These are phyloP conservation scores for Scyliorhinus canicula DNA, from an alignment of 2,797 vertebrate genomes.

Conservation along the genomic window DNA sequence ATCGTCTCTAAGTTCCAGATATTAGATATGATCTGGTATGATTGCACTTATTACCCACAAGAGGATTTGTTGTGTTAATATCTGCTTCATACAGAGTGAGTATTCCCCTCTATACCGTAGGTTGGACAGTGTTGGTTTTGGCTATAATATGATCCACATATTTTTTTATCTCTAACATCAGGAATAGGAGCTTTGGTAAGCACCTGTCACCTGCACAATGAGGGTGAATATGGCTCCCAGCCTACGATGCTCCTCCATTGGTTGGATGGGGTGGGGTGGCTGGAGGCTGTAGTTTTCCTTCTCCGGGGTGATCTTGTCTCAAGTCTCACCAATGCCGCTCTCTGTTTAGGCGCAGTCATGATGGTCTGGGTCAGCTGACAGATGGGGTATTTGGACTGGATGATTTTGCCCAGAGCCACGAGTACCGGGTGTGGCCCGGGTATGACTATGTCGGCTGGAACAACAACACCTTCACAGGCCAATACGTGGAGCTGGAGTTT, in stretches of 20 bases:
- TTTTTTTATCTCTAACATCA: not conserved
- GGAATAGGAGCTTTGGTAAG: not conserved
- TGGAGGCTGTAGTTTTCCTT: not conserved
- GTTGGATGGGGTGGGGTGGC: not conserved
- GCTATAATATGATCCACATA: not conserved
- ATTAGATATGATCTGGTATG: not conserved
- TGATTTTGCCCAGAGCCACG: slow-evolving; percentile 62
- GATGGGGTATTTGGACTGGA: slow-evolving; percentile 69
- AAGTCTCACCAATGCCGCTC: not conserved
- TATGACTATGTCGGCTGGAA: slow-evolving; percentile 79
- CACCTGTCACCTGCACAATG: not conserved
- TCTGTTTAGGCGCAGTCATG: slow-evolving; percentile 59
- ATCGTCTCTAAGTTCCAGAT: not conserved
- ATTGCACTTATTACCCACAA: not conserved
- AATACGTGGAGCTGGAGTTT: slow-evolving; percentile 70
- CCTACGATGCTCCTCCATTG: not conserved
- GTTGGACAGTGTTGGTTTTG: not conserved
- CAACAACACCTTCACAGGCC: slow-evolving; percentile 61
- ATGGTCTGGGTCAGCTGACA: slow-evolving; percentile 71
- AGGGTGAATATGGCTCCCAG: not conserved
- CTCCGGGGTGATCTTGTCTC: not conserved
- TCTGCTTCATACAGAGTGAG: not conserved
- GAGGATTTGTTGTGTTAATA: not conserved
- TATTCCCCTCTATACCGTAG: not conserved
- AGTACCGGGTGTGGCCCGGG: slow-evolving; percentile 66